phyloP scores from a whole-genome alignment of 2,888 invertebrate species.

The Aelia acuminata region DNA sequence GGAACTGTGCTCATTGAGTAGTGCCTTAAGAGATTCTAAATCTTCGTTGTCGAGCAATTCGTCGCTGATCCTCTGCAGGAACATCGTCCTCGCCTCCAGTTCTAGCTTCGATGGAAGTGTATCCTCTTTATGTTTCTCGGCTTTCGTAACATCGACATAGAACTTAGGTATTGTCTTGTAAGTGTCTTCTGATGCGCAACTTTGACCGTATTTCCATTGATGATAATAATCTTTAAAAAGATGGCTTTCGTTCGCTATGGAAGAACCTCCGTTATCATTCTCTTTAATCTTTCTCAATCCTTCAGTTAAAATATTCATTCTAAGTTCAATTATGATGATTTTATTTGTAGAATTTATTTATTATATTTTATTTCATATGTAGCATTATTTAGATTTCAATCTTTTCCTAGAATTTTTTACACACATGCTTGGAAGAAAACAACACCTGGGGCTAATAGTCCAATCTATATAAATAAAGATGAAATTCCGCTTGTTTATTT shows the following conservation, averaged over 20 bases:
- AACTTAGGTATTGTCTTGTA: constrained; percentile 81
- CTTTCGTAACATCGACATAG: constrained; percentile 75
- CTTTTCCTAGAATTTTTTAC: background rate
- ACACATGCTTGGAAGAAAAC: background rate
- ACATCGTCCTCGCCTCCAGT: constrained; percentile 90
- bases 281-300: background rate
- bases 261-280: background rate
- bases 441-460: background rate
- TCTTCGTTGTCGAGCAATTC: constrained; percentile 90
- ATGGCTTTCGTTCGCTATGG: constrained; percentile 26
- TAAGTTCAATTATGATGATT: background rate
- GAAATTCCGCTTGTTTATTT: too few relatives aligned
- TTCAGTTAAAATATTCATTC: background rate
- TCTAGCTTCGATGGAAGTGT: constrained; percentile 83
- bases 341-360: background rate
- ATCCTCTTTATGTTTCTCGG: constrained; percentile 80
- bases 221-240: constrained; percentile 59
- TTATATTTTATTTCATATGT: background rate
- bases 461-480: too few relatives aligned
- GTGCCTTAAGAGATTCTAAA: constrained; percentile 84
- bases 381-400: background rate
- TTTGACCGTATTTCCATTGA: constrained; percentile 59
- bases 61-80: constrained; percentile 86
- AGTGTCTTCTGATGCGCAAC: constrained; percentile 68
- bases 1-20: constrained; percentile 85